Base-by-base conservation (phyloP, 2,797 vertebrate genomes). In the Zalophus californianus region DNA sequence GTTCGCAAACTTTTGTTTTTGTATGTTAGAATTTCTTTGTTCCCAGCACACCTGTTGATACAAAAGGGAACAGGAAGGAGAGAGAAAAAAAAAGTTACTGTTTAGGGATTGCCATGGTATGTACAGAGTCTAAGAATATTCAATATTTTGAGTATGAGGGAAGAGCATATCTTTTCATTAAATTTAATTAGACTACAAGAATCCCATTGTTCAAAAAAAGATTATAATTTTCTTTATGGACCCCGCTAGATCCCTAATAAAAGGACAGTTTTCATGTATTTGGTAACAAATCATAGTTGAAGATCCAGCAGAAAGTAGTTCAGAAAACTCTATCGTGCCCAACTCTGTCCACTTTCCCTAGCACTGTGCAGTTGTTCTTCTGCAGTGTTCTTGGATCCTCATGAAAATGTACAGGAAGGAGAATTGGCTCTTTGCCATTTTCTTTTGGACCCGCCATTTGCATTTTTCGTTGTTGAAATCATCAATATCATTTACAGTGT, bases 161-260 rank as follows among this genome's bases (percentile, higher is more conserved):
- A 68, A 91, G 80, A 86, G 10, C 2, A 54, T 11, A 13, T 54
- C 78, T 94, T 92, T 85, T 62, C 38, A 54, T 79, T 70, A n/a
- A 23, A 38, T 78, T 38, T 73, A 78, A 56, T 56, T 32, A 83
- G 62, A 48, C 27, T 77, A 48, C 38, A 83, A 38, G 54, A 96
- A 93, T 82, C 41, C 18, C n/a, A 13, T 75, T 70, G 79, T 94
- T 77, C 50, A 88, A 93, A 72, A 52, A 60, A 89, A 90, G 5
- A 75, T 14, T 56, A 66, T 73, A 78, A 20, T 86, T 96, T 86
- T 95, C 44, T 68, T 20, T 64, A 66, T 41, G 56, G 52, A 58
- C 44, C 35, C 85, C 75, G 6, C 23, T 52, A 11, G 29, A 50
- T 73, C 50, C 38, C 78, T 92, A 60, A 54, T 44, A 52, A 79